Percentiles rank a stretch among this genome's conserved stretches.
phyloP scores from a whole-genome alignment of 2,797 vertebrate species.

The Liasis olivaceus region DNA sequence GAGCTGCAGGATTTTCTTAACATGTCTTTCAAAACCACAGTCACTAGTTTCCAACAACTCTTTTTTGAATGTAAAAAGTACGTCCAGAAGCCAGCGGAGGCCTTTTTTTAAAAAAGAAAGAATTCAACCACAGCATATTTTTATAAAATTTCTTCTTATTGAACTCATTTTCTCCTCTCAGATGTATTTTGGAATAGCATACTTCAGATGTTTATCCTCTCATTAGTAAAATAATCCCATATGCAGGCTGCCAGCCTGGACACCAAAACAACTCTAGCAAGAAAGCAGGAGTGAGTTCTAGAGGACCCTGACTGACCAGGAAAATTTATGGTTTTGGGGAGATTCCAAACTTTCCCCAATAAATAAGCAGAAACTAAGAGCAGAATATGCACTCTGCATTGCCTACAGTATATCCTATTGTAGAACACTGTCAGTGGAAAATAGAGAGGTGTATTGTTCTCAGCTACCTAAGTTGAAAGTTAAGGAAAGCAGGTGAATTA shows the following conservation, averaged over 20 bases:
- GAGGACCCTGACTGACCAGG: background rate
- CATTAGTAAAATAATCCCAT: background rate
- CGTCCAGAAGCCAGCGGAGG: background rate
- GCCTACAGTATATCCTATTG: background rate
- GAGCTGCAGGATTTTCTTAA: background rate
- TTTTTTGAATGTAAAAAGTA: too few species aligned
- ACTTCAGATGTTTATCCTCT: background rate
- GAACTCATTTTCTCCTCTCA: background rate
- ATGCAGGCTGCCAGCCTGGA: background rate
- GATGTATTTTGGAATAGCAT: background rate
- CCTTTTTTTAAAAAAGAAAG: background rate
- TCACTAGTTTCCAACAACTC: accelerated
- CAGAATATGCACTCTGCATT: background rate
- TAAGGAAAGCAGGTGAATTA: background rate
- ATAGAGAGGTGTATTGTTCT: background rate
- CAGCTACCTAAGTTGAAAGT: background rate
- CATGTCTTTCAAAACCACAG: accelerated
- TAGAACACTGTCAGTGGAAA: background rate
- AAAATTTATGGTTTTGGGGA: background rate
- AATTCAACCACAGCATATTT: background rate
- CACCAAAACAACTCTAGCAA: background rate
- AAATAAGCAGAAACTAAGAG: background rate
- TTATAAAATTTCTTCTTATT: background rate
- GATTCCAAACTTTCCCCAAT: background rate
- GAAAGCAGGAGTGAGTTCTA: background rate